Evolutionary conservation across 1,140 invertebrate genomes (phyloP).

Genomic region (Conus betulinus): DNA sequence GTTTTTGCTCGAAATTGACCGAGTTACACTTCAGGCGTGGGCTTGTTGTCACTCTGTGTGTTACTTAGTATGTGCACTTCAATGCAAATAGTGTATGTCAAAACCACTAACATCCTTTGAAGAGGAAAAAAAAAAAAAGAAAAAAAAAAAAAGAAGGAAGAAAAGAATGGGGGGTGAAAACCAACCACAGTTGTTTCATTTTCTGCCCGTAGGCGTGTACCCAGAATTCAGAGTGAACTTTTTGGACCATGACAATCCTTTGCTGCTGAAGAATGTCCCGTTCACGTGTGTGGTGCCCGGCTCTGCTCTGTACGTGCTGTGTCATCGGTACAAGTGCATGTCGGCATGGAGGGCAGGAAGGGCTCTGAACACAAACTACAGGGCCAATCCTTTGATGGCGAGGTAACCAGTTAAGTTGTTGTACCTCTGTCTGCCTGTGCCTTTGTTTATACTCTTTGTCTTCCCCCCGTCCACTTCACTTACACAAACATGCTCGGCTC

Average conservation of each 20-base stretch:
- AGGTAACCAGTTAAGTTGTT: background rate
- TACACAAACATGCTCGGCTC: no score
- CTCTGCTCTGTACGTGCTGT: background rate
- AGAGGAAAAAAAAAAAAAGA: background rate
- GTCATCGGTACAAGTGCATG: background rate
- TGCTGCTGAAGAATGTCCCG: slow-evolving; percentile 9
- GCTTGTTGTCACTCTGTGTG: no score
- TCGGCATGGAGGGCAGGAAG: background rate
- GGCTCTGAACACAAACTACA: background rate
- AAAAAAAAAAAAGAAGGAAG: background rate
- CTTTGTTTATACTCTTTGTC: no score
- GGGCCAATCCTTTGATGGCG: background rate
- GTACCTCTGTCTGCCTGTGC: no score
- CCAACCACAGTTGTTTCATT: background rate
- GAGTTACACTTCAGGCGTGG: no score
- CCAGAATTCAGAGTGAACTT: background rate
- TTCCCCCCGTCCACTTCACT: no score
- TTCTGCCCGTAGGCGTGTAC: background rate
- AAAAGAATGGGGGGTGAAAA: background rate
- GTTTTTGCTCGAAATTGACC: no score
- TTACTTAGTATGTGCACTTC: no score
- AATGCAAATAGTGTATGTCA: no score
- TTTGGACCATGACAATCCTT: background rate
- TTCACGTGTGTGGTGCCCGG: slow-evolving; percentile 9
- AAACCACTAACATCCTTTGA: no score